Base-by-base conservation (phyloP, 2,888 invertebrate species). In the Trilocha varians region DNA sequence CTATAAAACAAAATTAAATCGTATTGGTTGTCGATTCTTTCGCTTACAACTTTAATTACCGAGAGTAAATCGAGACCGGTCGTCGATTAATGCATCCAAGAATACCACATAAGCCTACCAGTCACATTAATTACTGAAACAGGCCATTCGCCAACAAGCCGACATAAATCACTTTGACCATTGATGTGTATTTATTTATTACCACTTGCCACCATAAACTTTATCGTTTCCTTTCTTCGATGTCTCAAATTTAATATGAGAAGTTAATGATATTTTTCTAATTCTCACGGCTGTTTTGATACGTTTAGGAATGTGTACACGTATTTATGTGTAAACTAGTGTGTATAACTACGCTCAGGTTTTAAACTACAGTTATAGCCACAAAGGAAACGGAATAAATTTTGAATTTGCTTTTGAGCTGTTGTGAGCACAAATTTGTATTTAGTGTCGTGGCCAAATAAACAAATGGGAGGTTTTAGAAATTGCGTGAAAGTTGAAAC, bases 61-160 rank as follows among this genome's bases (percentile, higher is more conserved):
- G n/a, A n/a, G 25, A 9, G 25, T 25, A 25, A 25, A 25, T 6
- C 11, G 6, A 50, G 58, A 56, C 52, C 45, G 50, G 55, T 59
- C 53, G 57, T 37, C 55, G 61, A 60, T 62, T 62, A 62, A 61
- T 62, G 52, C 45, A 42, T 47, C 50, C 45, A 45, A 48, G 61
- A 59, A 65, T 65, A 65, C 60, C 58, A 61, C 66, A 66, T 63
- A 67, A 55, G 62, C 48, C 41, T 54, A 52, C 49, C 46, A 45
- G 52, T 42, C 44, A 50, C 48, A 62, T 62, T 57, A 50, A 62
- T 59, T 62, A 62, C 41, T 42, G 41, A 54, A 51, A 57, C 50
- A 47, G 44, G 54, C 52, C 53, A 45, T 59, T 59, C 59, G 46
- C 53, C 52, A 52, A 48, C 56, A 56, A 59, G 46, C 53, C 52